Conservation (phyloP, 2,113 vertebrate species). For the Lophochroa leadbeateri region DNA sequence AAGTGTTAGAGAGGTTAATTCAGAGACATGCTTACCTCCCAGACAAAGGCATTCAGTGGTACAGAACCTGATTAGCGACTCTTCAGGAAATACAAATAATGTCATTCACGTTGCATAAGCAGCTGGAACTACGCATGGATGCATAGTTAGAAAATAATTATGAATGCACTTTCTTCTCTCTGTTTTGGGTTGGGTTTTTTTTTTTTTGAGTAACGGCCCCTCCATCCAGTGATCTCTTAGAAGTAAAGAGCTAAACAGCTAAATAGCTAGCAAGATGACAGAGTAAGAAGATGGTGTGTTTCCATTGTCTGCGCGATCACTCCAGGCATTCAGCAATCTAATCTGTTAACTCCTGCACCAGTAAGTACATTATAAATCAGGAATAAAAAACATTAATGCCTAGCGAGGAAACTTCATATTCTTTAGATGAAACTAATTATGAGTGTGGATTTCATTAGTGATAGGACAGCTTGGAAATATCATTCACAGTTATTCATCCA, state of each 20-base stretch:
- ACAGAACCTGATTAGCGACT: conserved; percentile 13
- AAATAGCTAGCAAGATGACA: conserved; percentile 51
- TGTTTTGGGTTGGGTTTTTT: background rate
- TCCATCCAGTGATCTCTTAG: conserved; percentile 34
- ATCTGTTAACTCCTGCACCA: conserved; percentile 52
- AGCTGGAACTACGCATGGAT: background rate
- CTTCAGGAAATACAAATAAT: conserved; percentile 37
- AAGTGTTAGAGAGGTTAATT: conserved; percentile 43
- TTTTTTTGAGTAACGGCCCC: conserved; percentile 21
- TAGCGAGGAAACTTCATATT: conserved; percentile 43
- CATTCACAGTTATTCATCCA: conserved; percentile 25
- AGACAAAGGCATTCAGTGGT: conserved; percentile 27
- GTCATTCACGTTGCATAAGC: conserved; percentile 19
- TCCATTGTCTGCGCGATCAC: conserved; percentile 48
- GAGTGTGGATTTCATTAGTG: conserved; percentile 66
- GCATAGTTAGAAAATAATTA: background rate
- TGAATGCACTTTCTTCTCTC: background rate
- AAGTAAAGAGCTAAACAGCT: background rate
- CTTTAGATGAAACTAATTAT: conserved; percentile 56
- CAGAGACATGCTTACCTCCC: background rate
- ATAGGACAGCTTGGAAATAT: conserved; percentile 52
- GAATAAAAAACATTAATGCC: conserved; percentile 36
- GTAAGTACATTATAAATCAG: conserved; percentile 47
- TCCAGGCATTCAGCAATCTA: conserved; percentile 37
- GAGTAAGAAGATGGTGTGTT: conserved; percentile 63